Evolutionary conservation across 2,797 vertebrate species (phyloP).

Genomic region (Pseudomugil tenellus): DNA sequence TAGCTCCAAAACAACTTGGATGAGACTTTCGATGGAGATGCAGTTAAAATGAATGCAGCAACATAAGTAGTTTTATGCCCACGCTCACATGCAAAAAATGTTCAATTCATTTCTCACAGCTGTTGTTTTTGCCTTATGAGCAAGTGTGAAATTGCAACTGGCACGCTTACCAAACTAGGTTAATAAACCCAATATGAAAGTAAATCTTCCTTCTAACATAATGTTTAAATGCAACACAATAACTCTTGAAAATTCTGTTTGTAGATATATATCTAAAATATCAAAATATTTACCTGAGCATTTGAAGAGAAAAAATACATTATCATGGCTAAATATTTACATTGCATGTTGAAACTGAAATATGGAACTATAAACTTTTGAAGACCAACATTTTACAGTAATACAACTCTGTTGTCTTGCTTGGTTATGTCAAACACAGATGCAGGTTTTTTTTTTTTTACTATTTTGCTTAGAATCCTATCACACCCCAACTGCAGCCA

Average conservation of each 20-base stretch:
- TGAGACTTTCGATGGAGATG: constrained; percentile 23
- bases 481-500: too few relatives aligned
- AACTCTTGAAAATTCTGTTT: constrained; percentile 1
- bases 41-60: constrained; percentile 16
- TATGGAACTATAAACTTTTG: too few relatives aligned
- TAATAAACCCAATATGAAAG: constrained; percentile 20
- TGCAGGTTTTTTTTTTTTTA: too few relatives aligned
- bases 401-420: neutral
- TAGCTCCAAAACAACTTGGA: constrained; percentile 35
- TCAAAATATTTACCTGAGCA: neutral
- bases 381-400: too few relatives aligned
- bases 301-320: neutral
- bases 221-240: constrained; percentile 9
- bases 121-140: constrained; percentile 52
- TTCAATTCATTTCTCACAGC: constrained; percentile 55
- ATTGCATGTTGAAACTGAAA: too few relatives aligned
- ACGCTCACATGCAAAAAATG: constrained; percentile 39
- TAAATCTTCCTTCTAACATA: constrained; percentile 10
- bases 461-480: too few relatives aligned
- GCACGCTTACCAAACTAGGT: constrained; percentile 5
- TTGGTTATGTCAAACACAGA: too few relatives aligned
- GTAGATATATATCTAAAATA: neutral
- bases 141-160: constrained; percentile 26
- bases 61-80: constrained; percentile 26
- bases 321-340: too few relatives aligned